These are phyloP conservation scores for Siniperca knerii DNA, from an alignment of 2,113 vertebrate genomes.

Conservation along the genomic window DNA sequence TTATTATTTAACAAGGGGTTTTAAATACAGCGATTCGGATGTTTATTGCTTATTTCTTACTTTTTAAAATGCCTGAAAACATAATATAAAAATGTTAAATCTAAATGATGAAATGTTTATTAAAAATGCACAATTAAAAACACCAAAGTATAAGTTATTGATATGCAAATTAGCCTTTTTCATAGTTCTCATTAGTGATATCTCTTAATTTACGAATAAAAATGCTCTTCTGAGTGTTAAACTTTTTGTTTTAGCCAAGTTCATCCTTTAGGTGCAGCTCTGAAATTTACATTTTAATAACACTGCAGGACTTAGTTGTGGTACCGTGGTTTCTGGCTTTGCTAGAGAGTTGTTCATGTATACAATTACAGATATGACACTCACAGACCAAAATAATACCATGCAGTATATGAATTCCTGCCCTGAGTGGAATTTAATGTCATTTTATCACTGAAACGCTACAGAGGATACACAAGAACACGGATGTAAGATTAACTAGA, in stretches of 20 bases:
- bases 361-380: slow-evolving; percentile 26
- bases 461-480: neutral
- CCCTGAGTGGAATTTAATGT: slow-evolving; percentile 27
- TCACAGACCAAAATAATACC: neutral
- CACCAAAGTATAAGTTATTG: neutral
- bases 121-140: neutral
- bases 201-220: neutral
- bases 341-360: slow-evolving; percentile 19
- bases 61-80: neutral
- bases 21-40: no score
- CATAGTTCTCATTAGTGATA: neutral
- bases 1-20: no score
- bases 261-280: slow-evolving; percentile 4
- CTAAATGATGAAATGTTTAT: neutral
- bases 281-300: slow-evolving; percentile 66
- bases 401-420: neutral
- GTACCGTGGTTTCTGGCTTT: slow-evolving; percentile 24
- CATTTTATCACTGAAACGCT: neutral
- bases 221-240: neutral
- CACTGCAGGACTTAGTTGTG: slow-evolving; percentile 35
- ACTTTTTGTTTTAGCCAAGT: neutral
- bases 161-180: neutral
- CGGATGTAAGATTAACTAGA: neutral
- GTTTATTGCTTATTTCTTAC: no score
- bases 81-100: neutral